Base-by-base conservation (phyloP, 2,888 invertebrate species). In the Cheilosia pagana region DNA sequence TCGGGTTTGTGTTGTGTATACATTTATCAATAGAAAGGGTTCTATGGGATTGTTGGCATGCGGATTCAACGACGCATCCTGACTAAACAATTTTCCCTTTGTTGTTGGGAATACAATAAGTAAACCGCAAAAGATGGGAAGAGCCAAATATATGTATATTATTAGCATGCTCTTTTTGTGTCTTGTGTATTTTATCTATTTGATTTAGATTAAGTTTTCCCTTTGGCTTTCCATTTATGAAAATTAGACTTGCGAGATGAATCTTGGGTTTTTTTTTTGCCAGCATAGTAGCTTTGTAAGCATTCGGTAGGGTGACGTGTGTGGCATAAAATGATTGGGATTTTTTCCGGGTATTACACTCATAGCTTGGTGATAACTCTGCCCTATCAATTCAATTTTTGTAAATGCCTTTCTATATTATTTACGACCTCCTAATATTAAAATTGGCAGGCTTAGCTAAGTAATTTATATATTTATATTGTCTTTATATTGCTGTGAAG, bases 81-180 rank as follows among this genome's bases (percentile, higher is more conserved):
- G 59, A 71, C 59, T 60, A 50, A 50, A 39, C 25, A 59, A 39
- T 41, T 39, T 71, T 25, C 41, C 28, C 41, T 71, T 50, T 50
- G 50, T 59, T 25, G 16, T 43, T 45, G 19, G 16, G 10, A 50
- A 39, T n/a, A 16, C 16, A 25, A 71, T 28, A 60, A 50, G 41
- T 10, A 41, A 28, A 60, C 60, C 71, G 52, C 60, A 71, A 12
- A 14, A 39, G 19, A 41, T n/a, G 5, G 59, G 50, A 19, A 10
- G 25, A 71, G 23, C 25, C 23, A 48, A 50, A 71, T 50, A 41
- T 52, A 68, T 68, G 59, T 48, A 28, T 52, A 59, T 70, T 70
- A 68, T 68, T 70, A 48, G 50, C 71, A 41, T 52, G 39, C 60
- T 59, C 41, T 21, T 41, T 50, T 60, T 41, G 14, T n/a, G 50